These are phyloP conservation scores for Leucoma salicis DNA, from an alignment of 2,888 invertebrate genomes.

Conservation along the genomic window DNA sequence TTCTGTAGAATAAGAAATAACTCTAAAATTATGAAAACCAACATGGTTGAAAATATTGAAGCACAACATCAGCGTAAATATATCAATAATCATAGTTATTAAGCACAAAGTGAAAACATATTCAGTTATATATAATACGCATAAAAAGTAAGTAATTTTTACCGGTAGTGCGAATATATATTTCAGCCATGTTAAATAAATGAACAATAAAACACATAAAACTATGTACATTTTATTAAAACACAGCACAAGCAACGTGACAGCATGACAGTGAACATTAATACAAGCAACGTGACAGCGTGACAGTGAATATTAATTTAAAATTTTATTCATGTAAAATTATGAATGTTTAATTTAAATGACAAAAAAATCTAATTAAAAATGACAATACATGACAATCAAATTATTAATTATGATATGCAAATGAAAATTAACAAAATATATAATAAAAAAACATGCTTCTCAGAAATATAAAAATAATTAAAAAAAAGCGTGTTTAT, in stretches of 20 bases:
- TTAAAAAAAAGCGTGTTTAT: background rate
- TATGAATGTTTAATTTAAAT: background rate
- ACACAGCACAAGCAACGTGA: background rate
- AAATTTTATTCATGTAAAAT: background rate
- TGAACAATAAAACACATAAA: conserved; percentile 1
- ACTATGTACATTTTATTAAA: conserved; percentile 2
- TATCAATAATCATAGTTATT: too few species aligned
- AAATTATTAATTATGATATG: background rate
- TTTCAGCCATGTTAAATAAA: background rate
- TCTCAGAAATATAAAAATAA: background rate
- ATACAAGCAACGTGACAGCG: background rate
- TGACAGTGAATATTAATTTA: background rate
- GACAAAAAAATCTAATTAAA: background rate
- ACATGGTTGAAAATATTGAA: too few species aligned
- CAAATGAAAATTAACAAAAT: background rate
- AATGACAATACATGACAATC: conserved; percentile 4
- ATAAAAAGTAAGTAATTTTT: too few species aligned
- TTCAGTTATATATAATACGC: too few species aligned
- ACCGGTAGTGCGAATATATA: too few species aligned
- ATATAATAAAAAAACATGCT: background rate
- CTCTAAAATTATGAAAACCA: too few species aligned
- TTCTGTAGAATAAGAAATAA: too few species aligned
- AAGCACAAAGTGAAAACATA: too few species aligned
- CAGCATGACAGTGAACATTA: too few species aligned
- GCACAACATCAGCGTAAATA: too few species aligned